phyloP scores from a whole-genome alignment of 2,113 vertebrate genomes.

The Nycticryphes semicollaris region DNA sequence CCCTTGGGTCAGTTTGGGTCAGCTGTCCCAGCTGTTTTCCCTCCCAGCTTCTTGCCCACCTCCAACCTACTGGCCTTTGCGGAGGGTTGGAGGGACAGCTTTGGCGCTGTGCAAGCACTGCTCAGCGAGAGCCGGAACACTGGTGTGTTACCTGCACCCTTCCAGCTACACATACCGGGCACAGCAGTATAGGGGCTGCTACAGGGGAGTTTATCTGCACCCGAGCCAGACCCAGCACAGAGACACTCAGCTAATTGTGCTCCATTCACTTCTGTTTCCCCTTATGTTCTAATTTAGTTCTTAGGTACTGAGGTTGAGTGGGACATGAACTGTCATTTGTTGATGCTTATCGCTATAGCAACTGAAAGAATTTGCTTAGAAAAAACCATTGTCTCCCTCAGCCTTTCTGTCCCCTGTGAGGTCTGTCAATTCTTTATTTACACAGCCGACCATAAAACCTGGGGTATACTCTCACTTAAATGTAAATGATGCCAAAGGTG shows the following conservation, averaged over 20 bases:
- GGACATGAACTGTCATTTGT: background rate
- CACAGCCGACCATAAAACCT: background rate
- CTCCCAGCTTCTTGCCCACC: background rate
- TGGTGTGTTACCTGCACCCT: background rate
- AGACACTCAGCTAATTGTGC: background rate
- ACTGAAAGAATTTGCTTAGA: background rate
- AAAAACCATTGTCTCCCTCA: background rate
- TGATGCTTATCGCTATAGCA: background rate
- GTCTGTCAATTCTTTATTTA: background rate
- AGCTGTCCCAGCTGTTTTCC: background rate
- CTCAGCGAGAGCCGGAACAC: background rate
- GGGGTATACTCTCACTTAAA: background rate
- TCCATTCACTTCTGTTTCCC: background rate
- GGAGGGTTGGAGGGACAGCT: background rate
- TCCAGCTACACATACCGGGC: background rate
- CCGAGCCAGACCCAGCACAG: background rate
- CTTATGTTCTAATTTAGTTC: background rate
- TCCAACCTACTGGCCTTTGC: background rate
- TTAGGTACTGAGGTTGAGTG: background rate
- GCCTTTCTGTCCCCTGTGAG: background rate
- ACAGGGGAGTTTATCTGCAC: background rate
- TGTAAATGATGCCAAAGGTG: background rate
- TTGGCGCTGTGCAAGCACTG: background rate
- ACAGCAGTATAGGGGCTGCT: background rate
- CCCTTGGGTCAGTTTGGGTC: background rate